A percentile compares a stretch with the other conserved stretches of the same genome.
Conservation (phyloP, 2,797 vertebrate genomes). For the Mus spretus region DNA sequence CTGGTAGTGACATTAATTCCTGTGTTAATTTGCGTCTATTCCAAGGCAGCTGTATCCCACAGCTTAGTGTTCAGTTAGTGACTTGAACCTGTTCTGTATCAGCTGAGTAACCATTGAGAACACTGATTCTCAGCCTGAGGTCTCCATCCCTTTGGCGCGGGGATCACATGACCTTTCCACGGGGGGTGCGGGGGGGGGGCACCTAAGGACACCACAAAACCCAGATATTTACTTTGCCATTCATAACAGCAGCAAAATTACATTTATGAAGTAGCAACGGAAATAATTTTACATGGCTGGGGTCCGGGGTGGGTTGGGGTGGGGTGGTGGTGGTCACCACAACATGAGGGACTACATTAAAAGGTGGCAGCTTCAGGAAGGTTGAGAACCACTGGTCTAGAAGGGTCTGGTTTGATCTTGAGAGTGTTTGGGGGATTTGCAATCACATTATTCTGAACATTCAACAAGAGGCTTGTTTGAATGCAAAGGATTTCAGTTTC, state of each 20-base stretch:
- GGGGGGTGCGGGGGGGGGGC: no score
- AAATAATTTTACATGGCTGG: background rate
- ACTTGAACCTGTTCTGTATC: background rate
- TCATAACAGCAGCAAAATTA: background rate
- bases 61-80: background rate
- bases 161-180: no score
- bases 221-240: background rate
- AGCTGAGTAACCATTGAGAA: background rate
- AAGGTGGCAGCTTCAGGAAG: background rate
- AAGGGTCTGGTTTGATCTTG: background rate
- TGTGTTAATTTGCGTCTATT: conserved; percentile 49
- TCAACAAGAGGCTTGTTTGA: no score
- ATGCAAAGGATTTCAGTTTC: background rate
- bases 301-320: background rate
- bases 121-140: no score
- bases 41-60: background rate
- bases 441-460: background rate
- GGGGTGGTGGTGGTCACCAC: no score
- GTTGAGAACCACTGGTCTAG: background rate
- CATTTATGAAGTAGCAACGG: background rate
- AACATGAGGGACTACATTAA: background rate
- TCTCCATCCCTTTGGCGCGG: no score
- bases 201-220: background rate
- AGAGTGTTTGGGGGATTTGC: conserved; percentile 1
- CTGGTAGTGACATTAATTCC: background rate